A percentile compares a stretch with the other conserved stretches of the same genome.
phyloP scores from a whole-genome alignment of 2,797 vertebrate species.

The Aeoliscus strigatus region DNA sequence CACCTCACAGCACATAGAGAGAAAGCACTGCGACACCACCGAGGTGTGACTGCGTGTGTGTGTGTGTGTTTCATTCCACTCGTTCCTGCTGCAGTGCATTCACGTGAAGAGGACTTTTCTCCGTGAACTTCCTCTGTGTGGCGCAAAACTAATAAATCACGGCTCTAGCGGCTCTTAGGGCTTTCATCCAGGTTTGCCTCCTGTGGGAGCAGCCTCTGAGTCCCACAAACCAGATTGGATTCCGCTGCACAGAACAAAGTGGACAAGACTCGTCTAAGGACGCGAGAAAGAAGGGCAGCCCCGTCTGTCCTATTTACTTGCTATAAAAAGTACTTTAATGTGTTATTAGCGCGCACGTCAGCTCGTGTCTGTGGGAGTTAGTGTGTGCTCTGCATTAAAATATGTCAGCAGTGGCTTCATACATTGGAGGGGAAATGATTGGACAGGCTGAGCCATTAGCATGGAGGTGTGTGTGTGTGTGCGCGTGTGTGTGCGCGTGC shows the following conservation, averaged over 20 bases:
- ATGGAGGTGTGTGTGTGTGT: conserved; percentile 48
- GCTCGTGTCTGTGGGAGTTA: conserved; percentile 9
- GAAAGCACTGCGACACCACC: conserved; percentile 74
- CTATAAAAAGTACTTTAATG: conserved; percentile 23
- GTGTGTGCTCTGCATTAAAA: conserved; percentile 27
- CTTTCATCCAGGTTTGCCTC: conserved; percentile 65
- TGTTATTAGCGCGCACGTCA: conserved; percentile 34
- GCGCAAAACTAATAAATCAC: conserved; percentile 77
- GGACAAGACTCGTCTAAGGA: conserved; percentile 61
- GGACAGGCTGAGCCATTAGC: conserved; percentile 46
- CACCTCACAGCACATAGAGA: conserved; percentile 73
- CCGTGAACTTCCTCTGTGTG: conserved; percentile 69
- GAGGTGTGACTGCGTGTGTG: conserved; percentile 60
- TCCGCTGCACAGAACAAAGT: conserved; percentile 51
- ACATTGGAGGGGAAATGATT: conserved; percentile 70
- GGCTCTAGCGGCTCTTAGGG: conserved; percentile 60
- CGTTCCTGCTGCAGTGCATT: conserved; percentile 72
- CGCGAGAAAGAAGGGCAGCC: conserved; percentile 70
- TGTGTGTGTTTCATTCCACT: conserved; percentile 55
- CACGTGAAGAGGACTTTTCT: conserved; percentile 70
- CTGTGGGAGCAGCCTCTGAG: conserved; percentile 62
- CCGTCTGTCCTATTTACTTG: conserved; percentile 70
- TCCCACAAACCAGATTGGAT: conserved; percentile 68
- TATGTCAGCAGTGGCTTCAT: conserved; percentile 61
- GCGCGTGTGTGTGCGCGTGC: conserved; percentile 54